Evolutionary conservation across 2,113 vertebrate genomes (phyloP), one percentile per base, ranked within the genome.

Genomic region (Spermophilus dauricus): DNA sequence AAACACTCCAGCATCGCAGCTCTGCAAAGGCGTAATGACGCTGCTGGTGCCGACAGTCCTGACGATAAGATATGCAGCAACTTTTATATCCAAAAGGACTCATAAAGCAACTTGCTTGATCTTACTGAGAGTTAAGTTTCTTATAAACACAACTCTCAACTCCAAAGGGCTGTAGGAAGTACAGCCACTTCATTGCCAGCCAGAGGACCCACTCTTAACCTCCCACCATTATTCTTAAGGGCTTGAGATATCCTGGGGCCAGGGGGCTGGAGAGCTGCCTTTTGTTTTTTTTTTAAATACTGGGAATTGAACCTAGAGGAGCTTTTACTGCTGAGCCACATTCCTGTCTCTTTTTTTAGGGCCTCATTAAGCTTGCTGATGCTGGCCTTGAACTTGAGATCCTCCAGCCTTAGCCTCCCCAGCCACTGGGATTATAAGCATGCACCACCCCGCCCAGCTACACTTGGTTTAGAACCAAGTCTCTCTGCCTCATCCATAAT

Each of bases 81-180:
- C 7, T 67, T 73, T 81, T n/a, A 75, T 0, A 61, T 30, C 37
- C 80, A 30, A 1, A 28, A 34, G 45, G 24, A 45, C 63, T 30
- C 67, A 4, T 3, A 30, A 63, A 9, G 61, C 81, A 70, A 9
- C 13, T 8, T 12, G 67, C 58, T 2, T 11, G 30, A 69, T 42
- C 53, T 32, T 30, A 14, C 72, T 3, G 69, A 5, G 30, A 26
- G 45, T 22, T 48, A 12, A 14, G 53, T 17, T 53, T 2, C 91
- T 51, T 12, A 2, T 28, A 18, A 42, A n/a, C 48, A 34, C 28
- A 1, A 4, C 30, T 39, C 84, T 85, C 30, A 1, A 0, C 20
- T 45, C 56, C 53, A 2, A 22, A 24, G n/a, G 20, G 34, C 1
- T 3, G 28, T 0, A 2, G 30, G 61, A 6, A 3, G 28, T 1